Percentiles rank a stretch among this genome's conserved stretches.
These are phyloP conservation scores for Galleria mellonella DNA, from an alignment of 1,140 invertebrate species.

Conservation along the genomic window DNA sequence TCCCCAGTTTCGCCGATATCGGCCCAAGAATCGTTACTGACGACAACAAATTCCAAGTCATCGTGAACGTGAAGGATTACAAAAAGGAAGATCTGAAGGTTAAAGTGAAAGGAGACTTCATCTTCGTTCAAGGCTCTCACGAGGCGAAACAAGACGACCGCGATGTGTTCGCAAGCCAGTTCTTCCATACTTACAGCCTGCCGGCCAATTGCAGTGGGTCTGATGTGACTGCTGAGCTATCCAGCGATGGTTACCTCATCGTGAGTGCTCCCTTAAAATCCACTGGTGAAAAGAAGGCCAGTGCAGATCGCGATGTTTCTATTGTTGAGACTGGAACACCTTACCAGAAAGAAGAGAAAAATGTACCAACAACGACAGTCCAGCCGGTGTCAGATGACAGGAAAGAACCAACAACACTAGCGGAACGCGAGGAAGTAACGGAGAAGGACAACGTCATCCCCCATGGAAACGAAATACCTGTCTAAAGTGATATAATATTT, in stretches of 20 bases:
- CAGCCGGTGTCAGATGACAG: conserved; percentile 15
- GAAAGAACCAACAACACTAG: conserved; percentile 37
- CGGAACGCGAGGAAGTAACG: conserved; percentile 43
- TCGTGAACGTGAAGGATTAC: conserved; percentile 60
- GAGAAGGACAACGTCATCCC: conserved; percentile 49
- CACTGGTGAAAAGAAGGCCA: conserved; percentile 15
- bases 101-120: conserved; percentile 50
- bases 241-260: conserved; percentile 38
- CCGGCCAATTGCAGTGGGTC: conserved; percentile 41
- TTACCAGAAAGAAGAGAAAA: conserved; percentile 24
- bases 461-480: conserved; percentile 44
- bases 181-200: conserved; percentile 60
- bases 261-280: conserved; percentile 35
- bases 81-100: conserved; percentile 56
- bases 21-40: conserved; percentile 47
- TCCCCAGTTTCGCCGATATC: conserved; percentile 54
- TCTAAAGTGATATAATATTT: conserved; percentile 53
- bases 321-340: conserved; percentile 40
- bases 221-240: conserved; percentile 42
- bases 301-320: conserved; percentile 38
- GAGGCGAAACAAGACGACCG: conserved; percentile 51
- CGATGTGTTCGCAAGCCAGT: conserved; percentile 56
- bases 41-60: conserved; percentile 51
- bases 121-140: conserved; percentile 58
- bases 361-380: conserved; percentile 4